Conservation (phyloP, 2,888 invertebrate species). For the Ferdinandea cuprea region DNA sequence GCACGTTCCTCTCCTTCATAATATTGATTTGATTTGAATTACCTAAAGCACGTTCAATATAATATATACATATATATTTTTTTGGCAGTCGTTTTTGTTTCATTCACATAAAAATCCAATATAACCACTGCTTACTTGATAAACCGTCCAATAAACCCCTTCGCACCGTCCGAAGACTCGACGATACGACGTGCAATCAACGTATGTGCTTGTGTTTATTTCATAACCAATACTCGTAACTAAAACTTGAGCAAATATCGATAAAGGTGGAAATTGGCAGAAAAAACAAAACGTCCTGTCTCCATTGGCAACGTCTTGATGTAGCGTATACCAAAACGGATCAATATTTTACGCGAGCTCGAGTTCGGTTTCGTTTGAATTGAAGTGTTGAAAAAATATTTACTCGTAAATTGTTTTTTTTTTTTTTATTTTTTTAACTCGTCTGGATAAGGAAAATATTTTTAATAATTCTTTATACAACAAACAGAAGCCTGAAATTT, state of each 20-base stretch:
- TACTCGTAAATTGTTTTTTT: slow-evolving; percentile 68
- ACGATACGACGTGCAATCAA: not conserved
- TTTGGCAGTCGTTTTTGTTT: no score
- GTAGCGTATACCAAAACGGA: not conserved
- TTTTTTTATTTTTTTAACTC: slow-evolving; percentile 47
- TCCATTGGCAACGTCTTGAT: not conserved
- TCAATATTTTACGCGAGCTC: no score
- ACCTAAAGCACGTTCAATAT: slow-evolving; percentile 43
- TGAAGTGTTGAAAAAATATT: slow-evolving; percentile 69
- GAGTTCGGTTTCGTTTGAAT: not conserved
- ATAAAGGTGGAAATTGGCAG: not conserved
- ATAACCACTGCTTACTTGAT: slow-evolving; percentile 37
- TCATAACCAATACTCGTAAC: slow-evolving; percentile 43
- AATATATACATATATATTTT: slow-evolving; percentile 26
- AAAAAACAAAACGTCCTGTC: not conserved
- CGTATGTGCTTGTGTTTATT: slow-evolving; percentile 26
- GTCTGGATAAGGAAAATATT: slow-evolving; percentile 16
- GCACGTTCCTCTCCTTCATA: slow-evolving; percentile 1
- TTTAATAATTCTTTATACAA: slow-evolving; percentile 44
- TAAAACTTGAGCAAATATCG: slow-evolving; percentile 9
- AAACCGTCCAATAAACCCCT: slow-evolving; percentile 60
- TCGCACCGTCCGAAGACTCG: slow-evolving; percentile 14
- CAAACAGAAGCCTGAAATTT: slow-evolving; percentile 25
- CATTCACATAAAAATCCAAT: slow-evolving; percentile 56
- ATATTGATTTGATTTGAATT: slow-evolving; percentile 56